Evolutionary conservation across 30 jellyfish, hydroid and myxozoan species (phyloP), one percentile per base, ranked within the genome.

Genomic region (Clytia hemisphaerica): DNA sequence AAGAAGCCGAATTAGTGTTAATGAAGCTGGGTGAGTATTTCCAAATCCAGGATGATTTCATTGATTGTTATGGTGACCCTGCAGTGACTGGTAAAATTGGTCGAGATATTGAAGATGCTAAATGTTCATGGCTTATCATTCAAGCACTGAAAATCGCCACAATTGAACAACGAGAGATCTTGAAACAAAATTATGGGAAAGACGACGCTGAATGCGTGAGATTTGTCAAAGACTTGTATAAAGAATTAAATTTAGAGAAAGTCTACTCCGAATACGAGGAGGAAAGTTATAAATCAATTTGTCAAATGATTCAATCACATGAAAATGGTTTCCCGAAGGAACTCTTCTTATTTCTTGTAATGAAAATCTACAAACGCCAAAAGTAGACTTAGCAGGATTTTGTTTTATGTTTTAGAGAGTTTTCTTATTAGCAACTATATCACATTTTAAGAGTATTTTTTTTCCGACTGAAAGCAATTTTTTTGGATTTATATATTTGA

Each of bases 41-140:
- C 51, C 95, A 84, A 67, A 77, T 84, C 9, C 95, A 84, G 79
- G 95, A 84, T 34, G 95, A 84, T 54, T 77, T 67, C 33, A 19
- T 84, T 45, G 95, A 84, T 63, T 77, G 93, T 54, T 84, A 68
- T 57, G 95, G 95, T 0, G 95, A 84, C 31, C 93, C 95, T 3
- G 65, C 73, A 4, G 89, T 76, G 10, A 84, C 83, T 27, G 95
- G 95, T 12, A 84, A 84, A 71, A 76, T 84, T 49, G 95, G 95
- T 2, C 82, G 93, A 4, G 95, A 84, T 28, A 77, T 84, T 26
- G 93, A 84, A 59, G 95, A 84, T 24, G 87, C 93, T 5, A 84
- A 84, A 48, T 84, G 95, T 58, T 65, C 92, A 18, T 84, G 95
- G 95, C 35, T 84, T 45, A 64, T 78, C 16, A 85, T 84, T 32